Evolutionary conservation across 2,888 invertebrate species (phyloP).

Genomic region (Drosophila paracracens): DNA sequence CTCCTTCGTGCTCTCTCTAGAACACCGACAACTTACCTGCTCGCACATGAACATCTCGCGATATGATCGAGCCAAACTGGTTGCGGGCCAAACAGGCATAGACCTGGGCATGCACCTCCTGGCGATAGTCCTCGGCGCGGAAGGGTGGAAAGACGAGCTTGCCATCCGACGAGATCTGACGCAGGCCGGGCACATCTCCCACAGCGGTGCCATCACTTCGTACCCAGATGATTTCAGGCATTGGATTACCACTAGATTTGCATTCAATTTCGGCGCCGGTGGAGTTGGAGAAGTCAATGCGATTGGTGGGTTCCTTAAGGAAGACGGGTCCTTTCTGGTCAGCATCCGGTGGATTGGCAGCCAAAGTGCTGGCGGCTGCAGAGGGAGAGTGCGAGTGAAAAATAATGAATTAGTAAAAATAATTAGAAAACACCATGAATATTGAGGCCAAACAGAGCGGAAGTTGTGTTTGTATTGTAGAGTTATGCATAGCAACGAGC

Average conservation of each 20-base stretch:
- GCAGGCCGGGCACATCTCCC: conserved; percentile 94
- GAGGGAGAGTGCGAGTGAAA: background rate
- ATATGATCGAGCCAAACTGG: conserved; percentile 95
- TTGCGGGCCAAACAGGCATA: conserved; percentile 97
- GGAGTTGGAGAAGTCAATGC: conserved; percentile 97
- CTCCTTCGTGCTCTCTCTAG: conserved; percentile 62
- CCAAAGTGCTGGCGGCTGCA: conserved; percentile 62
- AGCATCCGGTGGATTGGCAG: conserved; percentile 87
- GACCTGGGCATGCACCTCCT: conserved; percentile 97
- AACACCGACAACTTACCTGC: conserved; percentile 90
- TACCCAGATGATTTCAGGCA: conserved; percentile 97
- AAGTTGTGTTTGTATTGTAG: conserved; percentile 36
- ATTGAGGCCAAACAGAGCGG: conserved; percentile 59
- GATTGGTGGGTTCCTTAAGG: conserved; percentile 95
- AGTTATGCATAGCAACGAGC: conserved; percentile 1
- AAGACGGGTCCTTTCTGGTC: conserved; percentile 95
- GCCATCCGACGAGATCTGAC: conserved; percentile 95
- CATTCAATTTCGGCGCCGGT: conserved; percentile 97
- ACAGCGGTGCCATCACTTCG: conserved; percentile 95
- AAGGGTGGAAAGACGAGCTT: conserved; percentile 97
- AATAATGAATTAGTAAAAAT: conserved; percentile 26
- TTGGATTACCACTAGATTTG: conserved; percentile 94
- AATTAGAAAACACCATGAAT: conserved; percentile 45
- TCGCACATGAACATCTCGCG: conserved; percentile 96
- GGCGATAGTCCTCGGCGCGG: conserved; percentile 96